phyloP scores from a whole-genome alignment of 2,797 vertebrate species.

The Crenichthys baileyi region DNA sequence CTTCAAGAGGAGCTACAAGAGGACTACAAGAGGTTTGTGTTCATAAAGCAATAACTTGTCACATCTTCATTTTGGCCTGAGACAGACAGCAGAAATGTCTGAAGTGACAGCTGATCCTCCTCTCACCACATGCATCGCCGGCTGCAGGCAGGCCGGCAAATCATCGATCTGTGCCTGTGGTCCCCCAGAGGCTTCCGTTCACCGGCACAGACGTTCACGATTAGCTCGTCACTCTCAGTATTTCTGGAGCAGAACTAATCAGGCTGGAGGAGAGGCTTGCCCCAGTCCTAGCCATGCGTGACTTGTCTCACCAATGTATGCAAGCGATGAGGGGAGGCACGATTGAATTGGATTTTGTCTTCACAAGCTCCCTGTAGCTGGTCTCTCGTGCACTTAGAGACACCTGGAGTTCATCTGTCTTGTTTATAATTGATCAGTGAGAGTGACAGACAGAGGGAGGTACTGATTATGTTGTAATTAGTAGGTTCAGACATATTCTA shows the following conservation, averaged over 20 bases:
- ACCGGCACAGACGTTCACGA: constrained; percentile 33
- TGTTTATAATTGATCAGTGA: constrained; percentile 48
- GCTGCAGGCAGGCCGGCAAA: constrained; percentile 18
- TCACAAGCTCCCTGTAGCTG: constrained; percentile 21
- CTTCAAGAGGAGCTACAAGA: neutral
- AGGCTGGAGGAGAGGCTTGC: constrained; percentile 56
- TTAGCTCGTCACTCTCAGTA: constrained; percentile 70
- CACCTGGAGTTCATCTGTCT: constrained; percentile 45
- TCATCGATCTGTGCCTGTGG: constrained; percentile 59
- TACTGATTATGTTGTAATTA: constrained; percentile 57
- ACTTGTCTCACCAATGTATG: constrained; percentile 59
- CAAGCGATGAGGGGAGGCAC: constrained; percentile 33
- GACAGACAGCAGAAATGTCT: neutral
- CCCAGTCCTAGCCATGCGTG: constrained; percentile 51
- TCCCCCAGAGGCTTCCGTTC: constrained; percentile 46
- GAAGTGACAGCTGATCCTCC: constrained; percentile 16
- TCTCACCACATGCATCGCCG: constrained; percentile 6
- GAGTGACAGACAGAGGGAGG: constrained; percentile 47
- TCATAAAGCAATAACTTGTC: constrained; percentile 7
- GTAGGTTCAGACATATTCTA: constrained; percentile 36
- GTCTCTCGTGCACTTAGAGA: constrained; percentile 23
- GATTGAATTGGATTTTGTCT: constrained; percentile 55
- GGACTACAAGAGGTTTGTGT: too few species aligned
- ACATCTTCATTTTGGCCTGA: constrained; percentile 6
- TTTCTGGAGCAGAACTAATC: constrained; percentile 78